Evolutionary conservation across 2,888 invertebrate species (phyloP).

Genomic region (Drosophila fulvimacula): DNA sequence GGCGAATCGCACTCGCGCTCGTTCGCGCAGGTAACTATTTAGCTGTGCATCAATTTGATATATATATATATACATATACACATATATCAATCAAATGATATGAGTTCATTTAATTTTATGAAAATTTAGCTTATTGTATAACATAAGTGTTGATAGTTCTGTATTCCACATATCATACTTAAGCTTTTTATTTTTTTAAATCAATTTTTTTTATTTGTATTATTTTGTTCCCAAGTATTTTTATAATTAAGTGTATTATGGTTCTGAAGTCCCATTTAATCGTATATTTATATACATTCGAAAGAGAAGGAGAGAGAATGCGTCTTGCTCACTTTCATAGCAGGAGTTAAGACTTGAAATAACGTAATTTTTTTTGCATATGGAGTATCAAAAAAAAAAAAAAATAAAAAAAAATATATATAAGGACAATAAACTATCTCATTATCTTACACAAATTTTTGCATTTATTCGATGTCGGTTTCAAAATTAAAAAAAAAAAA

Average conservation of each 20-base stretch:
- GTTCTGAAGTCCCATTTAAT: not conserved
- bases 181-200: not conserved
- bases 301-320: slow-evolving; percentile 10
- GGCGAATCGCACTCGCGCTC: slow-evolving; percentile 42
- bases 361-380: no score
- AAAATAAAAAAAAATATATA: not conserved
- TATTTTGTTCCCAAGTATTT: not conserved
- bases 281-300: not conserved
- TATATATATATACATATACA: not conserved
- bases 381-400: not conserved
- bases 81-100: not conserved
- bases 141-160: slow-evolving; percentile 4
- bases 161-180: not conserved
- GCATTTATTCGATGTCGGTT: not conserved
- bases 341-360: not conserved
- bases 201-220: not conserved
- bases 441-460: not conserved
- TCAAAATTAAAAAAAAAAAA: not conserved
- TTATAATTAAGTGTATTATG: not conserved
- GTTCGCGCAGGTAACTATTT: slow-evolving; percentile 14
- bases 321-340: slow-evolving; percentile 24
- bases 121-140: not conserved
- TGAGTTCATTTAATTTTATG: not conserved
- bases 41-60: no score
- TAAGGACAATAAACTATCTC: not conserved